phyloP scores from a whole-genome alignment of 23 tunicate species.

The Phallusia fumigata region DNA sequence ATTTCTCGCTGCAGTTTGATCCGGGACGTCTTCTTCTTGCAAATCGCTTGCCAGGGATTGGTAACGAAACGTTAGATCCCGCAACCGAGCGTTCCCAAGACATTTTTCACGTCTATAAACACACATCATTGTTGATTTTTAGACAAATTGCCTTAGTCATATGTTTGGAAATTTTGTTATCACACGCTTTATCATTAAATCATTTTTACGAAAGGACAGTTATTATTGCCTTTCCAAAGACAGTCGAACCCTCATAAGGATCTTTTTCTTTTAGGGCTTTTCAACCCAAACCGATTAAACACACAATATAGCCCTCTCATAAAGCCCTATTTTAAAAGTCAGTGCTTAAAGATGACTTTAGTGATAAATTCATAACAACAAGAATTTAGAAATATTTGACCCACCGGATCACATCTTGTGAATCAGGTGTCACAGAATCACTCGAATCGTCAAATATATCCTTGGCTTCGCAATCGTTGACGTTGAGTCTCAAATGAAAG shows the following conservation, averaged over 20 bases:
- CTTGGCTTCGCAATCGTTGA: constrained; percentile 30
- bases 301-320: too few relatives aligned
- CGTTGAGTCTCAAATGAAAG: constrained; percentile 52
- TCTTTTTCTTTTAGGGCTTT: too few relatives aligned
- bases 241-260: too few relatives aligned
- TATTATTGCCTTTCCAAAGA: too few relatives aligned
- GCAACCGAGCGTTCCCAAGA: constrained; percentile 14
- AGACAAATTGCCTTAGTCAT: too few relatives aligned
- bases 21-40: constrained; percentile 45
- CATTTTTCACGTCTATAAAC: constrained; percentile 26
- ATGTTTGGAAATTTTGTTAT: too few relatives aligned
- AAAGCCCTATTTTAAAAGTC: too few relatives aligned
- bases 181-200: too few relatives aligned
- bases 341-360: too few relatives aligned
- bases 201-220: too few relatives aligned
- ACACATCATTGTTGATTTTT: background rate
- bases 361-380: too few relatives aligned
- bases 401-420: background rate
- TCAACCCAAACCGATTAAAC: too few relatives aligned
- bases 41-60: constrained; percentile 30
- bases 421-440: background rate
- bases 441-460: constrained; percentile 27
- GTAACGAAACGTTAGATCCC: constrained; percentile 64
- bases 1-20: constrained; percentile 36
- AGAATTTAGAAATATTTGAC: background rate